phyloP scores from a whole-genome alignment of 2,797 vertebrate genomes.

The Cygnus olor region DNA sequence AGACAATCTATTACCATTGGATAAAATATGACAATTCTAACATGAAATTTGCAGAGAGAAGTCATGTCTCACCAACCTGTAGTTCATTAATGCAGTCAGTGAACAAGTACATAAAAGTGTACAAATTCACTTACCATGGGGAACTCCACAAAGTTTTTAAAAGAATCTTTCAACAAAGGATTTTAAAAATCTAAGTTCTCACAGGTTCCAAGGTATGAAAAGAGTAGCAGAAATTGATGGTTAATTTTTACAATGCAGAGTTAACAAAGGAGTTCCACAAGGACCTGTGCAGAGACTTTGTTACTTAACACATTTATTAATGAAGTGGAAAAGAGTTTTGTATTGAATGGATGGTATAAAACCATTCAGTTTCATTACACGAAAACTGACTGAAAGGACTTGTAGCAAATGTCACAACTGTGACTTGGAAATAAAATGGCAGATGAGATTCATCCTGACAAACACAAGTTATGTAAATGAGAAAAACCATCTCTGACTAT shows the following conservation, averaged over 20 bases:
- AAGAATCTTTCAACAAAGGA: not conserved
- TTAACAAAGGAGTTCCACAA: not conserved
- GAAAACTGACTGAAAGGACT: not conserved
- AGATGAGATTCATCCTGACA: not conserved
- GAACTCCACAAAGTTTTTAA: not conserved
- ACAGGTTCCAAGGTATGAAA: not conserved
- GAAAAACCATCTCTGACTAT: not conserved
- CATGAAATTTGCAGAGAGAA: not conserved
- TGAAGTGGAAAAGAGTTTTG: not conserved
- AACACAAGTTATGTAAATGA: not conserved
- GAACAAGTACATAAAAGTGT: not conserved
- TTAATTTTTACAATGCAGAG: not conserved
- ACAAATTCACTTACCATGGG: not conserved
- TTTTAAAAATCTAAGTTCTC: not conserved
- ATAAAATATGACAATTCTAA: not conserved
- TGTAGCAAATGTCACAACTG: not conserved
- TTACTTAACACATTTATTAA: not conserved
- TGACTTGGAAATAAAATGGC: not conserved
- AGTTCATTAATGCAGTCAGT: not conserved
- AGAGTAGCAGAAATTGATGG: not conserved
- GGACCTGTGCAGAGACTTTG: not conserved
- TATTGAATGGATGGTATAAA: not conserved
- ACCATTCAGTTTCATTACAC: not conserved
- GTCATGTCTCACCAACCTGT: not conserved
- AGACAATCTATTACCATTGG: not conserved